Base-by-base conservation (phyloP, 1,140 invertebrate genomes). In the Heliconius himera region DNA sequence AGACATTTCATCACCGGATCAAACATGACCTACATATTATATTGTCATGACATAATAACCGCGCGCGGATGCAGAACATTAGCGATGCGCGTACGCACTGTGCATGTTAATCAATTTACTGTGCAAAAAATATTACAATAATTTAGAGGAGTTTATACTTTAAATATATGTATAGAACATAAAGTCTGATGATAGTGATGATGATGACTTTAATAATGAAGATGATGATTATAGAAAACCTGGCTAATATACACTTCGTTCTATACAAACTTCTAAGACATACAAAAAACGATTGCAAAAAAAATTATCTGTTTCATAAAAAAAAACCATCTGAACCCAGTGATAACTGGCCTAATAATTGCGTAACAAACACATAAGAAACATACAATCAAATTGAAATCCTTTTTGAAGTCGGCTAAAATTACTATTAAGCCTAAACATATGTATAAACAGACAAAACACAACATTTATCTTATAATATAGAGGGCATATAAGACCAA, bases 1-100 rank as follows among this genome's bases (percentile, higher is more conserved):
- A 11, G 20, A 29, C 9, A 54, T 80, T 80, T 80, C 79, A 80
- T 75, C 76, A 76, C 74, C 74, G 79, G 79, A 80, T 76, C 33
- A 66, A 73, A 73, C 79, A 73, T 73, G 71, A 76, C 79, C 79
- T 41, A 80, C 70, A 76, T 73, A 51, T 51, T 51, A 76, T 54
- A 51, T 26, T 51, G 76, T 79, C 36, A 77, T 75, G 70, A 51
- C 77, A 79, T 82, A 78, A 81, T 60, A 71, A 74, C 29, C 13
- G 20, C 51, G 51, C 29, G 73, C 71, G 36, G 36, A 74, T 60
- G 73, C 49, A 33, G 49, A 16, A 29, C 70, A 49, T 54, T 73
- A 74, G 60, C 56, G 73, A 72, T 74, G 71, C 54, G 18, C 60
- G 76, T 78, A 77, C 77, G 76, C 66, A 56, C 76, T 77, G 38